Evolutionary conservation across 2,113 vertebrate genomes (phyloP).

Genomic region (Tretioscincus oriximinensis): DNA sequence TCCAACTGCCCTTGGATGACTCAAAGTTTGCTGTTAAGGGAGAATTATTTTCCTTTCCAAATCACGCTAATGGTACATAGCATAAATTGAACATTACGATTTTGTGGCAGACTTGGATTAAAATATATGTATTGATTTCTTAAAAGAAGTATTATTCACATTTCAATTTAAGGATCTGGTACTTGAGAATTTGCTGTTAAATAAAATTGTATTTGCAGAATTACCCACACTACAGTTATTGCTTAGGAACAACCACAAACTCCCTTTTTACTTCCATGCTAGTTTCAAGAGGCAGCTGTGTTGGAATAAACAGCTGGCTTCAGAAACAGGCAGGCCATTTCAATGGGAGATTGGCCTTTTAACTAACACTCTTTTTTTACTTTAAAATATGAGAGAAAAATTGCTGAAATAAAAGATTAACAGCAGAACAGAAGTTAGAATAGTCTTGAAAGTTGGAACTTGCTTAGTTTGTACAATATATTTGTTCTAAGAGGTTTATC

Average conservation of each 20-base stretch:
- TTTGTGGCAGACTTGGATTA: background rate
- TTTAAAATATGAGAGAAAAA: background rate
- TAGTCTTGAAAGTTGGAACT: background rate
- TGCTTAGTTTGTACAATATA: background rate
- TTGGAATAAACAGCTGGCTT: background rate
- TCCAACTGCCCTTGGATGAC: background rate
- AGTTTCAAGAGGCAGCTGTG: background rate
- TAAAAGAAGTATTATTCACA: slow-evolving; percentile 3
- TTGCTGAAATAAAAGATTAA: background rate
- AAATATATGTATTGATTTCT: background rate
- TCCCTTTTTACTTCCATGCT: background rate
- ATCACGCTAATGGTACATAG: background rate
- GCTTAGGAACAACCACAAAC: background rate
- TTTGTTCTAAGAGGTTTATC: background rate
- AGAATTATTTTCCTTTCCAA: background rate
- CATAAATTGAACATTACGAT: background rate
- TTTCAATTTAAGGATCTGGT: background rate
- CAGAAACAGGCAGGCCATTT: background rate
- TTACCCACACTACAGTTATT: background rate
- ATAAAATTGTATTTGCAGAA: background rate
- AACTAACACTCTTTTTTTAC: background rate
- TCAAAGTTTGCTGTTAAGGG: background rate
- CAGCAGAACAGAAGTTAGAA: no score
- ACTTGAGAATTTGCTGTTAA: background rate
- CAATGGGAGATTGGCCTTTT: background rate